Evolutionary conservation across 1,140 invertebrate genomes (phyloP).

Genomic region (Laodelphax striatellus): DNA sequence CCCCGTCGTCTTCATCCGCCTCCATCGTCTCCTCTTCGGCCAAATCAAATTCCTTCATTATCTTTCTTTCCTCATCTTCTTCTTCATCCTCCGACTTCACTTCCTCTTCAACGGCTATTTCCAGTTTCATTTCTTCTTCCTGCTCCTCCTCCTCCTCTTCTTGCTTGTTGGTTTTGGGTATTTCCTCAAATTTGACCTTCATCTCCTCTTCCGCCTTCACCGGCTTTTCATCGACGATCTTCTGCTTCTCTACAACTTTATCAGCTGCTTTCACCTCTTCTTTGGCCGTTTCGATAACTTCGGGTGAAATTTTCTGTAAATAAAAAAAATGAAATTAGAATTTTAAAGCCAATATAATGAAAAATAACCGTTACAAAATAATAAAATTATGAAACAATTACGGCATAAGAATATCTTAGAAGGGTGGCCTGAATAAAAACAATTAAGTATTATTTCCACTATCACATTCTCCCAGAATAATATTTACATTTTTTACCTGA

Average conservation of each 20-base stretch:
- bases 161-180: slow-evolving; percentile 1
- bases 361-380: no score
- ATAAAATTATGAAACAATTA: no score
- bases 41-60: background rate
- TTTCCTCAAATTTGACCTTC: slow-evolving; percentile 22
- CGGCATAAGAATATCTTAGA: no score
- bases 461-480: no score
- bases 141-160: slow-evolving; percentile 23
- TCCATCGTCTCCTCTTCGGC: slow-evolving; percentile 2
- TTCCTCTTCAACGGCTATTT: slow-evolving; percentile 24
- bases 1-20: background rate
- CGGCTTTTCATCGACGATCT: background rate
- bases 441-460: no score
- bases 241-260: slow-evolving; percentile 21
- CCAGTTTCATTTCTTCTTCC: slow-evolving; percentile 20
- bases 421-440: no score
- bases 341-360: no score
- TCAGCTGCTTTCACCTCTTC: slow-evolving; percentile 23
- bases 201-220: slow-evolving; percentile 17
- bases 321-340: no score
- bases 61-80: slow-evolving; percentile 25
- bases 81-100: slow-evolving; percentile 33
- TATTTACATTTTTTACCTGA: no score
- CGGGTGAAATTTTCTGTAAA: slow-evolving; percentile 14
- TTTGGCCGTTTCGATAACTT: slow-evolving; percentile 23